Conservation (phyloP, 2,888 invertebrate species). For the Lithophane ornitopus region DNA sequence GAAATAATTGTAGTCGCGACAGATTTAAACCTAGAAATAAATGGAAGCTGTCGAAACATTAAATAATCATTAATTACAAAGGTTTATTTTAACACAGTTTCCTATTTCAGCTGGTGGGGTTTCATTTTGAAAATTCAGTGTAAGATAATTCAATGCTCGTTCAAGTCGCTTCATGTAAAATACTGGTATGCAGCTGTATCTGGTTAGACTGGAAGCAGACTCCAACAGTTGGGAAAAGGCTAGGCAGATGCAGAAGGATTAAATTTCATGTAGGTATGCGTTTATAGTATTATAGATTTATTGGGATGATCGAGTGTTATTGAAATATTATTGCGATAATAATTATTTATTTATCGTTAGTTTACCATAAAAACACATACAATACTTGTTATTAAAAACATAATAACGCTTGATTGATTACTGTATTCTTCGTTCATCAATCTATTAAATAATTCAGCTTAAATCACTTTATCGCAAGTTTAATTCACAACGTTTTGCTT, state of each 20-base stretch:
- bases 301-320: background rate
- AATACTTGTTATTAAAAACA: background rate
- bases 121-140: constrained; percentile 43
- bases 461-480: constrained; percentile 23
- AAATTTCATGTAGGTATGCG: background rate
- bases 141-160: constrained; percentile 32
- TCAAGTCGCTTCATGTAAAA: background rate
- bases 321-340: background rate
- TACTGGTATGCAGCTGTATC: too few species aligned
- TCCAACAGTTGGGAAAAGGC: background rate
- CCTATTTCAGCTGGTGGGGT: constrained; percentile 23
- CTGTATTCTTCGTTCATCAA: background rate
- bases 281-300: constrained; percentile 5
- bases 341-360: background rate
- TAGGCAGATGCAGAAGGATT: background rate
- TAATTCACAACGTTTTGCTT: constrained; percentile 18
- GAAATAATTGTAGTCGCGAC: background rate
- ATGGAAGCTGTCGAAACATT: constrained; percentile 6
- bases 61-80: constrained; percentile 7
- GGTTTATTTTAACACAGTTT: constrained; percentile 28
- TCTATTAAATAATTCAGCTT: constrained; percentile 8
- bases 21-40: background rate
- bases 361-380: background rate
- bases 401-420: constrained; percentile 20
- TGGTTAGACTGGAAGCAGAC: too few species aligned